These are phyloP conservation scores for Drosophila birchii DNA, from an alignment of 2,888 invertebrate genomes.

Conservation along the genomic window DNA sequence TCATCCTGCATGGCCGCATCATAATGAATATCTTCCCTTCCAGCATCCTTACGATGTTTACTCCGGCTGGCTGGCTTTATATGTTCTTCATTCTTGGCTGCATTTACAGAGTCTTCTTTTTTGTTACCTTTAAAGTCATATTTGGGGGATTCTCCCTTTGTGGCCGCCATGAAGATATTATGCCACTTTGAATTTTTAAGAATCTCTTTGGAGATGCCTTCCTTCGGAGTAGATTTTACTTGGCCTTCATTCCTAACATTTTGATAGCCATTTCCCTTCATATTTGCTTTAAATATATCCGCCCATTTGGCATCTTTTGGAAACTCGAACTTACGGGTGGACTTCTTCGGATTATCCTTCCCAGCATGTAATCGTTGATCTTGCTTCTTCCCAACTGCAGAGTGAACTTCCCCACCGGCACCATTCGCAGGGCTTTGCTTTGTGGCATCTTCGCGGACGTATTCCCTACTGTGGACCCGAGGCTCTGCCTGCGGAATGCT, in stretches of 20 bases:
- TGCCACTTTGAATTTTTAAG: background rate
- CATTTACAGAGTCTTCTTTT: background rate
- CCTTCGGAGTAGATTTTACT: background rate
- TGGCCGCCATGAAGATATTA: background rate
- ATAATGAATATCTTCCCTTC: no score
- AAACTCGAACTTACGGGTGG: background rate
- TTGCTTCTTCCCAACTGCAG: background rate
- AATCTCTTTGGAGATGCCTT: background rate
- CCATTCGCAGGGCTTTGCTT: background rate
- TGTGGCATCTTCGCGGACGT: background rate
- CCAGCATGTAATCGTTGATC: background rate
- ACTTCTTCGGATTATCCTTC: background rate
- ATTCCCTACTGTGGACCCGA: background rate
- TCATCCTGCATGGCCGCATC: no score
- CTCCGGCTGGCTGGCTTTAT: no score
- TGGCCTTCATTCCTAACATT: no score
- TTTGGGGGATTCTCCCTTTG: no score
- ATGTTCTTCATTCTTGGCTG: no score
- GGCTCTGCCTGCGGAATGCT: background rate
- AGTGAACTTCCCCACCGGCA: background rate
- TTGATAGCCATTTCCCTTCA: no score
- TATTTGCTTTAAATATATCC: background rate
- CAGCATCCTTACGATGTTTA: no score
- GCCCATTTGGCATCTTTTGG: background rate
- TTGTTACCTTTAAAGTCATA: no score